These are phyloP conservation scores for Okapia johnstoni DNA, from an alignment of 2,113 vertebrate species.

Conservation along the genomic window DNA sequence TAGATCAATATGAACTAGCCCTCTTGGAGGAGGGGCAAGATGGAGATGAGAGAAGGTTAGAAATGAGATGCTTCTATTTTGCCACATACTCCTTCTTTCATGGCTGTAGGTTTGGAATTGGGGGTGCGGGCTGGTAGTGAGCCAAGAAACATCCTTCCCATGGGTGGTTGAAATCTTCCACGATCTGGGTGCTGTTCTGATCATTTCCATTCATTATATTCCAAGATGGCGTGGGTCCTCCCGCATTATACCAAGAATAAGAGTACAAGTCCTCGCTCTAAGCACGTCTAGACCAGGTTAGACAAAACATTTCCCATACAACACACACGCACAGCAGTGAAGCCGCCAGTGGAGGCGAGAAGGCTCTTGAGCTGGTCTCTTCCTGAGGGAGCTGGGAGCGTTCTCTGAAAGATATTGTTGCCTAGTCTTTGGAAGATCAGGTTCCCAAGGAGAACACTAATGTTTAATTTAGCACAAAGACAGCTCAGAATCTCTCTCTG, in stretches of 20 bases:
- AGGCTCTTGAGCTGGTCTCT: not conserved
- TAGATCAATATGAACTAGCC: not conserved
- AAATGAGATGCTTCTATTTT: not conserved
- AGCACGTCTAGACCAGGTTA: not conserved
- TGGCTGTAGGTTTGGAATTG: not conserved
- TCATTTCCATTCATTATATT: not conserved
- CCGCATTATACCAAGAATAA: not conserved
- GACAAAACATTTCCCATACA: not conserved
- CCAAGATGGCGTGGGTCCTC: not conserved
- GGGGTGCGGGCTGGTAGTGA: not conserved
- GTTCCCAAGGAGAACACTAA: conserved; percentile 70
- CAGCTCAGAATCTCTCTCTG: conserved; percentile 57
- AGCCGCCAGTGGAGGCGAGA: not conserved
- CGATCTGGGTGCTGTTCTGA: not conserved
- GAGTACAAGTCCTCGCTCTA: not conserved
- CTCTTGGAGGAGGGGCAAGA: conserved; percentile 9
- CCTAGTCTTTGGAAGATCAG: conserved; percentile 53
- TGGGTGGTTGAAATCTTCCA: not conserved
- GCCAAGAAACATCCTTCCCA: not conserved
- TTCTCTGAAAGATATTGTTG: conserved; percentile 63
- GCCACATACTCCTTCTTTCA: not conserved
- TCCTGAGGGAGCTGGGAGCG: conserved; percentile 51
- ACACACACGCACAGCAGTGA: not conserved
- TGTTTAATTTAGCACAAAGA: conserved; percentile 74
- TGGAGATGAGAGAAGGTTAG: not conserved